Conservation (phyloP, 2,113 vertebrate genomes). For the Labeo rohita region DNA sequence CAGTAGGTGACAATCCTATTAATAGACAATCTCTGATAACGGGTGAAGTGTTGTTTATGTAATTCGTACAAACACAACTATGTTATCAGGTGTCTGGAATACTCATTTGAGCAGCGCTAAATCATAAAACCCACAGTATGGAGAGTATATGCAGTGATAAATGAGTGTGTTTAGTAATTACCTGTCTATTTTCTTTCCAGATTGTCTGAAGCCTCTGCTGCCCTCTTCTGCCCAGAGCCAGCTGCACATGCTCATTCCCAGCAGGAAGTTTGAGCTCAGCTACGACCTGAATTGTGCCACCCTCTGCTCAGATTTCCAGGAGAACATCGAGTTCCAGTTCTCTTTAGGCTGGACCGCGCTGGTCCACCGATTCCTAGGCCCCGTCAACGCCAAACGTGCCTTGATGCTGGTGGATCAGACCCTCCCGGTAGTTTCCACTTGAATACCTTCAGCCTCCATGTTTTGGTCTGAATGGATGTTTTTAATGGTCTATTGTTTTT, state of each 20-base stretch:
- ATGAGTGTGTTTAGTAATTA: neutral
- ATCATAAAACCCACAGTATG: neutral
- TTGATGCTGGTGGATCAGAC: constrained; percentile 85
- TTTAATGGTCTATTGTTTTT: neutral
- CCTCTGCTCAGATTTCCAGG: constrained; percentile 93
- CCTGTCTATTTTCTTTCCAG: constrained; percentile 67
- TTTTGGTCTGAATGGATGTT: neutral
- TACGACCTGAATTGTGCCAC: constrained; percentile 93
- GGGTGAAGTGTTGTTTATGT: neutral
- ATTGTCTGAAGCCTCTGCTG: constrained; percentile 90
- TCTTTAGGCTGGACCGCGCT: constrained; percentile 90
- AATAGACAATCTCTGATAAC: neutral
- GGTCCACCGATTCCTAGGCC: constrained; percentile 89
- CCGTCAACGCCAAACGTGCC: constrained; percentile 83
- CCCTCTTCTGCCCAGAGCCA: constrained; percentile 84
- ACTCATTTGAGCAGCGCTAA: neutral
- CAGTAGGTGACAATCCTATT: neutral
- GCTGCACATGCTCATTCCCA: constrained; percentile 84
- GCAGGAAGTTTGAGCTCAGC: constrained; percentile 93
- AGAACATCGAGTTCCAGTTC: constrained; percentile 93
- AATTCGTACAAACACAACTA: neutral
- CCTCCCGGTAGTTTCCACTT: constrained; percentile 72
- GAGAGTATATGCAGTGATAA: neutral
- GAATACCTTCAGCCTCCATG: neutral
- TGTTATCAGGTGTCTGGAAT: no score